Evolutionary conservation across 1,140 invertebrate genomes (phyloP).

Genomic region (Lordiphosa collinella): DNA sequence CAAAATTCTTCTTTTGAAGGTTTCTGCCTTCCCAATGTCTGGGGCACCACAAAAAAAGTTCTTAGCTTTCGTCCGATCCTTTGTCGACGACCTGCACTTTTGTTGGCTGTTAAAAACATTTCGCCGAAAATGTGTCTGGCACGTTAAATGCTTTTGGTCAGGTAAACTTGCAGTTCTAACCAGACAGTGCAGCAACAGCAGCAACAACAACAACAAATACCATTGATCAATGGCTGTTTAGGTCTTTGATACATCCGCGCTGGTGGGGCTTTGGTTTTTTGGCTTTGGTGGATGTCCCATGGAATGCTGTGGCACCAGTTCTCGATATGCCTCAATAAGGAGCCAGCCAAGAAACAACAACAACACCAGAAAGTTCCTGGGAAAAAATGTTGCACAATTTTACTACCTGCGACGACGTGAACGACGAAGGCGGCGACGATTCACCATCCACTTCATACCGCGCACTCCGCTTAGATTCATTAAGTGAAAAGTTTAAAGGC

Average conservation of each 20-base stretch:
- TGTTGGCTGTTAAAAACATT: conserved; percentile 62
- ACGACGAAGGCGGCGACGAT: conserved; percentile 28
- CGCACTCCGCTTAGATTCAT: conserved; percentile 67
- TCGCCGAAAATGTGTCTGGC: conserved; percentile 77
- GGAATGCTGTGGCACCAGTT: conserved; percentile 74
- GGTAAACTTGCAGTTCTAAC: conserved; percentile 74
- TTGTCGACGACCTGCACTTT: conserved; percentile 45
- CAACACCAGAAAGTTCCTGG: conserved; percentile 62
- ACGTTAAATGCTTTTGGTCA: conserved; percentile 68
- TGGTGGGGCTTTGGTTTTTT: conserved; percentile 30
- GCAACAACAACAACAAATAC: conserved; percentile 53
- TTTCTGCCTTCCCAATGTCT: neutral
- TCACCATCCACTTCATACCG: conserved; percentile 26
- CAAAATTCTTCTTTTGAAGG: conserved; percentile 43
- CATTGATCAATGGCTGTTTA: conserved; percentile 71
- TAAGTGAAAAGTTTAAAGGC: conserved; percentile 75
- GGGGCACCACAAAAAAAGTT: conserved; percentile 10
- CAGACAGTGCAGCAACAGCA: conserved; percentile 57
- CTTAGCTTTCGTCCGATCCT: conserved; percentile 48
- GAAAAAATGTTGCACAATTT: conserved; percentile 77
- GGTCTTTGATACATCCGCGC: conserved; percentile 71
- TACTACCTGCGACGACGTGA: conserved; percentile 63
- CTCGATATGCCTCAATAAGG: conserved; percentile 69
- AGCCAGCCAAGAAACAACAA: conserved; percentile 23
- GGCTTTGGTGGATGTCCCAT: conserved; percentile 71